These are phyloP conservation scores for Tipula confusa DNA, from an alignment of 2,888 invertebrate genomes.

Conservation along the genomic window DNA sequence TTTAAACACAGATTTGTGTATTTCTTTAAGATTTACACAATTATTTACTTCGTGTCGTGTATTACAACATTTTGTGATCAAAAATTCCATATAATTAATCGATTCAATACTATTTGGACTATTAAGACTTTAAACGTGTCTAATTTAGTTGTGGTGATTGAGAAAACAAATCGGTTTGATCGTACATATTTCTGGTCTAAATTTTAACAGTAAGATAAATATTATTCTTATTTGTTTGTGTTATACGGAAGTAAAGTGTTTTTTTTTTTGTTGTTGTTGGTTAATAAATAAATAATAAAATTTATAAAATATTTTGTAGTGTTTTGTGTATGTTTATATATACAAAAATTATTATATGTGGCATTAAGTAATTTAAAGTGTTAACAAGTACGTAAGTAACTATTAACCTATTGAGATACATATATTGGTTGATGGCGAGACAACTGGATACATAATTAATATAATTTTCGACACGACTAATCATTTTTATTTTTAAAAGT, in stretches of 20 bases:
- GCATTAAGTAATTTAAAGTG: neutral
- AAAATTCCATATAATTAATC: neutral
- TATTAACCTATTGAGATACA: neutral
- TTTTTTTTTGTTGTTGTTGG: neutral
- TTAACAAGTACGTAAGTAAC: neutral
- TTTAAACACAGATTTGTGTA: neutral
- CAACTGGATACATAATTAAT: neutral
- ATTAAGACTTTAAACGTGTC: neutral
- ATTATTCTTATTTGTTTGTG: neutral
- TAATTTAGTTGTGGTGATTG: slow-evolving; percentile 20
- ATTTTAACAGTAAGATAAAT: neutral
- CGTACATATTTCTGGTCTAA: neutral
- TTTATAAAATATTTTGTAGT: neutral
- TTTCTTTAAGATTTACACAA: neutral
- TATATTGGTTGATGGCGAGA: neutral
- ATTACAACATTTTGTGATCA: neutral
- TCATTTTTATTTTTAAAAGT: neutral
- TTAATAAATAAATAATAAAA: too few relatives aligned
- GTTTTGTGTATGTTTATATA: neutral
- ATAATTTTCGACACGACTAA: neutral
- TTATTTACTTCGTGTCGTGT: neutral
- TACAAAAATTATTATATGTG: neutral
- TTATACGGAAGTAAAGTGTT: neutral
- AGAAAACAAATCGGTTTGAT: neutral
- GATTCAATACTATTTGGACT: neutral